A percentile compares a stretch with the other conserved stretches of the same genome.
Evolutionary conservation across 1,140 invertebrate species (phyloP).

Genomic region (Rhagoletis pomonella): DNA sequence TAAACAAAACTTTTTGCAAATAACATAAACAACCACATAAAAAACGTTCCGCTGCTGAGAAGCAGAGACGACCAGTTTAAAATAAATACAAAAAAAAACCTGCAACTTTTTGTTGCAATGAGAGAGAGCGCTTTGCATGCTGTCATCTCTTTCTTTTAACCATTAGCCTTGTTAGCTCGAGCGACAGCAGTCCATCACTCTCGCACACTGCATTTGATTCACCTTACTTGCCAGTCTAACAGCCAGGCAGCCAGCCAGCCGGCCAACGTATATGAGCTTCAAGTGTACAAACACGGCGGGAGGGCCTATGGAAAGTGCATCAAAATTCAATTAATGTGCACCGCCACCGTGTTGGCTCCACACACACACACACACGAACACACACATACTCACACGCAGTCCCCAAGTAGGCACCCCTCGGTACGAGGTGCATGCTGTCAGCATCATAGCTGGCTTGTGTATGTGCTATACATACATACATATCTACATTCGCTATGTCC

Average conservation of each 20-base stretch:
- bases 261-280: background rate
- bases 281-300: background rate
- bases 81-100: conserved; percentile 4
- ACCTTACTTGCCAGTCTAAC: background rate
- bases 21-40: background rate
- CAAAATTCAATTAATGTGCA: conserved; percentile 54
- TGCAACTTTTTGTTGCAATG: too few species aligned
- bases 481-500: background rate
- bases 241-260: background rate
- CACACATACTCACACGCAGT: background rate
- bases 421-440: background rate
- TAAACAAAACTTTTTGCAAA: background rate
- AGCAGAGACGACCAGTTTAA: background rate
- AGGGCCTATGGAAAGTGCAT: conserved; percentile 24
- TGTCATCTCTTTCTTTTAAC: background rate
- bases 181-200: conserved; percentile 41
- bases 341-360: conserved; percentile 33
- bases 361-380: conserved; percentile 57
- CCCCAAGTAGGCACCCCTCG: background rate
- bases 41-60: background rate
- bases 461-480: background rate
- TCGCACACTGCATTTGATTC: conserved; percentile 31
- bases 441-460: background rate
- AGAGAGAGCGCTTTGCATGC: background rate
- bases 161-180: background rate